Base-by-base conservation (phyloP, 2,888 invertebrate genomes). In the Cerastis leucographa region DNA sequence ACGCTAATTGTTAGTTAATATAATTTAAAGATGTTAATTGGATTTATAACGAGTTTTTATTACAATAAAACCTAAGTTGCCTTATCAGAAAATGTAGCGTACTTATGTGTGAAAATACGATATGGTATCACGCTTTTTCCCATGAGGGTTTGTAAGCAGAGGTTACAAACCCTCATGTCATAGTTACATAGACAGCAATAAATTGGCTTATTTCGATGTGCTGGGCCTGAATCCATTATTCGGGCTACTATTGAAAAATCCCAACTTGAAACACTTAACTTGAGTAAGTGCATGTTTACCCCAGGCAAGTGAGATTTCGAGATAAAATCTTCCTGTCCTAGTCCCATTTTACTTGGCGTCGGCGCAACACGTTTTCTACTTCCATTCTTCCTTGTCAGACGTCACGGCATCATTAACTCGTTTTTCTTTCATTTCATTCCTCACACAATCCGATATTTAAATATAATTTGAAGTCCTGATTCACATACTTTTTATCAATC, bases 1-100 rank as follows among this genome's bases (percentile, higher is more conserved):
- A 84, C 85, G 83, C 83, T 66, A 81, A 81, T 49, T 5, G 29
- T 49, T 68, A 44, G 42, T 71, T 65, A 40, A 9, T 40, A 54
- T 25, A 17, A 1, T 35, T 67, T 42, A 46, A 19, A 14, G 11
- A 54, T 12, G 25, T 29, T 71, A 67, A 74, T 85, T 81, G 11
- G 44, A 22, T 44, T 72, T 25, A 67, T 73, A 0, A 71, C 17
- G 12, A 42, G 6, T 59, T 68, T 71, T 44, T 22, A 29, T 59
- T 49, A 42, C 2, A 75, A 54, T 77, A 14, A 8, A n/a, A 42
- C 40, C 22, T n/a, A 12, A 17, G 4, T 64, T 71, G 11, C 2
- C 3, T 8, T 68, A 29, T 49, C 14, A 22, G 5, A 17, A 25
- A 54, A 22, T 46, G 22, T 22, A 22, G 54, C 6, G 8, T 22